Evolutionary conservation across 2,888 invertebrate genomes (phyloP).

Genomic region (Ditula angustiorana): DNA sequence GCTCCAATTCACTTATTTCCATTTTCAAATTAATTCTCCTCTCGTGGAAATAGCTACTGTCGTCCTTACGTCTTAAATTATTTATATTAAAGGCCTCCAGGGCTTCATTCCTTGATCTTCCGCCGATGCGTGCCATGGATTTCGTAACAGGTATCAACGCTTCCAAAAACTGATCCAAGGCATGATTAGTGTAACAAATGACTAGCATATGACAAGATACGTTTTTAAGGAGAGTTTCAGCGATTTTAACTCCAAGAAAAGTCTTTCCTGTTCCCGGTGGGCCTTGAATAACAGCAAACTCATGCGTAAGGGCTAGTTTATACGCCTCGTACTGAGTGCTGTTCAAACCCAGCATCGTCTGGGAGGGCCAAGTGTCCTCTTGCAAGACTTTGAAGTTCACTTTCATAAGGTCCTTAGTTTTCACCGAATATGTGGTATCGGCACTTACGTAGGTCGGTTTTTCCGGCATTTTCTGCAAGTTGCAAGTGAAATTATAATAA

Average conservation of each 20-base stretch:
- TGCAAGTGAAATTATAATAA: neutral
- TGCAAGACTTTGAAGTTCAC: slow-evolving; percentile 54
- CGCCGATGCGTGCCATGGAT: slow-evolving; percentile 88
- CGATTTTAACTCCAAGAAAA: slow-evolving; percentile 90
- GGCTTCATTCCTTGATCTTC: slow-evolving; percentile 85
- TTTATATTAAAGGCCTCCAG: slow-evolving; percentile 73
- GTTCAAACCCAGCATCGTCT: slow-evolving; percentile 83
- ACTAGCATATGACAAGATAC: slow-evolving; percentile 86
- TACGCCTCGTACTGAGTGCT: slow-evolving; percentile 88
- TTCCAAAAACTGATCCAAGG: slow-evolving; percentile 93
- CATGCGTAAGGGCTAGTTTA: slow-evolving; percentile 87
- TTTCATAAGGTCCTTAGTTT: slow-evolving; percentile 13
- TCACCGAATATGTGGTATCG: slow-evolving; percentile 36
- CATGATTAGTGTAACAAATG: slow-evolving; percentile 94
- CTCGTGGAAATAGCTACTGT: slow-evolving; percentile 49
- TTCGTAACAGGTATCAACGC: slow-evolving; percentile 86
- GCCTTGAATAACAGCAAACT: slow-evolving; percentile 92
- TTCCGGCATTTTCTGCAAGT: slow-evolving; percentile 55
- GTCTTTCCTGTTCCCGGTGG: slow-evolving; percentile 96
- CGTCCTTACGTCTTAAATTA: slow-evolving; percentile 56
- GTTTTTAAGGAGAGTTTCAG: slow-evolving; percentile 87
- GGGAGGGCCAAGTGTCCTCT: slow-evolving; percentile 77
- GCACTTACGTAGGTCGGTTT: slow-evolving; percentile 55
- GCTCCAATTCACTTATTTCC: slow-evolving; percentile 51
- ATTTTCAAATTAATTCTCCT: slow-evolving; percentile 52